Percentiles rank a stretch among this genome's conserved stretches.
phyloP scores from a whole-genome alignment of 2,113 vertebrate species.

The Butastur rufipennis region DNA sequence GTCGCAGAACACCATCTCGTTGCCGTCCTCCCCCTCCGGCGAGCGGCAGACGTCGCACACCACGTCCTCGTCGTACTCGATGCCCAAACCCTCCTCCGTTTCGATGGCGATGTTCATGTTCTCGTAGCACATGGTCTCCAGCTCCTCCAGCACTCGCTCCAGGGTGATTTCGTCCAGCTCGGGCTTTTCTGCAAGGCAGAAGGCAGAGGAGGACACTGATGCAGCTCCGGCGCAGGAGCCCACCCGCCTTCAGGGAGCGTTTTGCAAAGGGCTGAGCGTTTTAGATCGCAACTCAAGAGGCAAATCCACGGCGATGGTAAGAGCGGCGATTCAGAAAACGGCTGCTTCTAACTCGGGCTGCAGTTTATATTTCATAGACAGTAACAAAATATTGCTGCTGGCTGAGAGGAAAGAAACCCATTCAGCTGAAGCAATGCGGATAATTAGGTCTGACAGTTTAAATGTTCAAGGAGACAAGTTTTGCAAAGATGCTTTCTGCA shows the following conservation, averaged over 20 bases:
- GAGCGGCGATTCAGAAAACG: neutral
- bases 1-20: slow-evolving; percentile 99
- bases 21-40: slow-evolving; percentile 94
- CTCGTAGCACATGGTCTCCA: slow-evolving; percentile 89
- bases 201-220: neutral
- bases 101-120: slow-evolving; percentile 94
- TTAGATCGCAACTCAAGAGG: neutral
- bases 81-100: slow-evolving; percentile 93
- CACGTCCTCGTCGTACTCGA: slow-evolving; percentile 96
- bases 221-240: rapidly evolving
- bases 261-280: neutral
- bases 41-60: slow-evolving; percentile 97
- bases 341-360: neutral
- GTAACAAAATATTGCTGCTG: slow-evolving; percentile 45
- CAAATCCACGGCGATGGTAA: neutral
- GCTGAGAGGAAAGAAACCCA: slow-evolving; percentile 25
- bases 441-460: slow-evolving; percentile 55
- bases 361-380: slow-evolving; percentile 2
- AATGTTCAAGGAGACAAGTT: slow-evolving; percentile 45
- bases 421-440: slow-evolving; percentile 42
- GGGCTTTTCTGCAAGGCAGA: slow-evolving; percentile 77
- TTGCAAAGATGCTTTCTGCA: slow-evolving; percentile 27
- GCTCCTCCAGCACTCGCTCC: slow-evolving; percentile 88
- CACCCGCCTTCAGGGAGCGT: neutral
- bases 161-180: slow-evolving; percentile 91